Conservation (phyloP, 2,888 invertebrate genomes). For the Synergus gifuensis region DNA sequence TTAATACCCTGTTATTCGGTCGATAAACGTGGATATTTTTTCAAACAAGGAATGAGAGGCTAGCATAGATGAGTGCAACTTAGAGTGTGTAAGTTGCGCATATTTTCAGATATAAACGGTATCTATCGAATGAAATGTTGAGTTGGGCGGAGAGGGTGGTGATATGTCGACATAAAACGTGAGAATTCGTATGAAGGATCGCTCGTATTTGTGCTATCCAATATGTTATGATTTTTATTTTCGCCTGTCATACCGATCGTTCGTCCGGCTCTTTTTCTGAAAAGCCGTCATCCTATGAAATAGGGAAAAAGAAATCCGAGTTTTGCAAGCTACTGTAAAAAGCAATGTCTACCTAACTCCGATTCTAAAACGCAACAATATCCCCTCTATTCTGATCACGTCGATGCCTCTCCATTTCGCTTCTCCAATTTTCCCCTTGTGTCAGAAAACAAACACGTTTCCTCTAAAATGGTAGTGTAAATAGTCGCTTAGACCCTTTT, state of each 20-base stretch:
- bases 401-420: constrained; percentile 2
- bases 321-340: constrained; percentile 33
- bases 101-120: constrained; percentile 25
- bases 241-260: constrained; percentile 71
- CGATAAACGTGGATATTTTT: constrained; percentile 26
- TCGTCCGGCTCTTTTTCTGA: constrained; percentile 63
- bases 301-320: constrained; percentile 23
- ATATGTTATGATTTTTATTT: constrained; percentile 72
- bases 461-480: background rate
- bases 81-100: background rate
- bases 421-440: background rate
- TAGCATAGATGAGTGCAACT: background rate
- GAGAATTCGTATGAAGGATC: constrained; percentile 70
- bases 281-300: constrained; percentile 38
- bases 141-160: constrained; percentile 37
- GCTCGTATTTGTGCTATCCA: constrained; percentile 70
- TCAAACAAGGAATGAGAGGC: constrained; percentile 7
- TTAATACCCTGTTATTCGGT: background rate
- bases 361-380: constrained; percentile 20
- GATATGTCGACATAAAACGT: constrained; percentile 52
- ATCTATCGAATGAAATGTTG: constrained; percentile 48
- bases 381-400: constrained; percentile 12
- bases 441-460: background rate
- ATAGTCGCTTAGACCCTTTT: too few relatives aligned
- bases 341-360: constrained; percentile 27